Evolutionary conservation across 2,113 vertebrate species (phyloP).

Genomic region (Alethe castanea): DNA sequence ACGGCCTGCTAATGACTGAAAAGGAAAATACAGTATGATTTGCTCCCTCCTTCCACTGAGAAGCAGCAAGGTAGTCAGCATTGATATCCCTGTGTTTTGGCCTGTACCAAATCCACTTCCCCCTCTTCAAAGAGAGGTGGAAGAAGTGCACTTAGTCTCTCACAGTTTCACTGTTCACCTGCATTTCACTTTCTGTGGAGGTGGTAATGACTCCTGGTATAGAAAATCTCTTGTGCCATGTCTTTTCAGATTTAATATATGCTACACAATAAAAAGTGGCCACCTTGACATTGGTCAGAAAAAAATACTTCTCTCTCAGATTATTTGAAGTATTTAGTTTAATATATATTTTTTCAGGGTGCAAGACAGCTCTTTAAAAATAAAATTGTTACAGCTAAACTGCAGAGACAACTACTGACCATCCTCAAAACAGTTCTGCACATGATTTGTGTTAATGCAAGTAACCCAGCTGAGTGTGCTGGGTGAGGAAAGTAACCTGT

Average conservation of each 20-base stretch:
- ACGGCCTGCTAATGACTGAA: slow-evolving; percentile 19
- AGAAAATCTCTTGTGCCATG: background rate
- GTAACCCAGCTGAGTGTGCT: rapidly evolving
- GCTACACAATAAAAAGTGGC: background rate
- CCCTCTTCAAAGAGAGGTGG: background rate
- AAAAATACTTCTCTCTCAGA: background rate
- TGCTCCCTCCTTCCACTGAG: background rate
- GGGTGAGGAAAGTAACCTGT: background rate
- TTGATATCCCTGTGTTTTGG: background rate
- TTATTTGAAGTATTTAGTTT: background rate
- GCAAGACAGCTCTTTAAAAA: background rate
- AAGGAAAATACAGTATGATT: background rate
- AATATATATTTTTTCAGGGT: background rate
- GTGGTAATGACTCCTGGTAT: background rate
- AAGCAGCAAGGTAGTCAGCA: background rate
- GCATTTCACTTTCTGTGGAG: slow-evolving; percentile 20
- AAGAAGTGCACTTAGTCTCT: background rate
- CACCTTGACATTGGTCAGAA: background rate
- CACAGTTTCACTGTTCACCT: background rate
- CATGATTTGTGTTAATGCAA: background rate
- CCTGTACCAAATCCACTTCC: slow-evolving; percentile 45
- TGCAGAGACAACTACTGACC: background rate
- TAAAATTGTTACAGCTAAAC: background rate
- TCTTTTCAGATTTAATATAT: background rate
- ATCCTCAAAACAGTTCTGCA: background rate